These are phyloP conservation scores for Hafferia zeledoni DNA, from an alignment of 2,797 vertebrate species.

Conservation along the genomic window DNA sequence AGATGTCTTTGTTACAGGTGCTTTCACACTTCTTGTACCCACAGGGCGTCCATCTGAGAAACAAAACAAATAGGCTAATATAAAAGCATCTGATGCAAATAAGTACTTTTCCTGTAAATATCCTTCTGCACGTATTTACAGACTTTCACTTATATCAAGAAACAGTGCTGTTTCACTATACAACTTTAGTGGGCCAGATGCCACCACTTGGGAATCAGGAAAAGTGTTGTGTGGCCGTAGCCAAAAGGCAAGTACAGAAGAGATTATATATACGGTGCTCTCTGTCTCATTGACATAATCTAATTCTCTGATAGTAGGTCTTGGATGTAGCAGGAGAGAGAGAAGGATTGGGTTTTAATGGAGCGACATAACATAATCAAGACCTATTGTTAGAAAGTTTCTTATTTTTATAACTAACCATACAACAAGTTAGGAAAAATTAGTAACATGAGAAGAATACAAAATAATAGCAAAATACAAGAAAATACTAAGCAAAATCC, in stretches of 20 bases:
- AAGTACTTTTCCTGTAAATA: background rate
- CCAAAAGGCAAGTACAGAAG: background rate
- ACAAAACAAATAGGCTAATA: background rate
- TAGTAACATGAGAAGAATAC: background rate
- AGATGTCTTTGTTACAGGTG: constrained; percentile 84
- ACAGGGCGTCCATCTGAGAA: constrained; percentile 85
- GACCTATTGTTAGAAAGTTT: background rate
- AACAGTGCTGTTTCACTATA: background rate
- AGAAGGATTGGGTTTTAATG: background rate
- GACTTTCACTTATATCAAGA: background rate
- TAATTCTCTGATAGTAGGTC: background rate
- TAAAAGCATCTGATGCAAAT: background rate
- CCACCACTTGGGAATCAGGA: background rate
- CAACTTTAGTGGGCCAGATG: background rate
- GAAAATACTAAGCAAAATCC: background rate
- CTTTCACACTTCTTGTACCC: constrained; percentile 89
- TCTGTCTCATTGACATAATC: background rate
- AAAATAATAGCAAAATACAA: background rate
- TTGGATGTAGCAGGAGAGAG: background rate
- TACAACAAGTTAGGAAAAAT: background rate
- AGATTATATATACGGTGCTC: background rate
- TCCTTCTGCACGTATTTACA: background rate
- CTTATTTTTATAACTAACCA: background rate
- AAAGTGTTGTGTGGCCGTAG: background rate
- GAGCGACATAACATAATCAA: background rate